Base-by-base conservation (phyloP, 2,888 invertebrate genomes). In the Hemithea aestivaria region DNA sequence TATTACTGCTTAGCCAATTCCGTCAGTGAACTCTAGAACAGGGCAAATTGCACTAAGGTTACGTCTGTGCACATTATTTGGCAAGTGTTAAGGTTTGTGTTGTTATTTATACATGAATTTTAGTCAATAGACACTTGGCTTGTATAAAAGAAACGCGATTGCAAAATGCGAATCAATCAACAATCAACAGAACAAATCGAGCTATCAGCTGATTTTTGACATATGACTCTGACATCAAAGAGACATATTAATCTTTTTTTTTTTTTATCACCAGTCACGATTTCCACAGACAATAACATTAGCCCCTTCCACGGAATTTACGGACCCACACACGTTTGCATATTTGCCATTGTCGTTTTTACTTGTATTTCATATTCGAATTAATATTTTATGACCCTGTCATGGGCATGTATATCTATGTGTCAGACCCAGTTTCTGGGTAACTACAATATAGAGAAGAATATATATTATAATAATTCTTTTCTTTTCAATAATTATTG, bases 1-100 rank as follows among this genome's bases (percentile, higher is more conserved):
- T 16, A 9, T 24, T 21, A 36, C 10, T 26, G 9, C n/a, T n/a
- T n/a, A n/a, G n/a, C n/a, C n/a, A n/a, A 16, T 16, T 16, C 3
- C 38, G 48, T 46, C 33, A 47, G 36, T 63, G 63, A 55, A 67
- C 71, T 69, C 38, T 65, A 61, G 31, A 56, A 52, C 56, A 56
- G 53, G 47, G 52, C 58, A 51, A 53, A 54, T 48, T 58, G 52
- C 54, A 57, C 32, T 59, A 67, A 48, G 65, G 74, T 80, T 73
- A 74, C 70, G 72, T 70, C 62, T 68, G 46, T 66, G 56, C 66
- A 73, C 78, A 84, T 83, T 70, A 82, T 81, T 85, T 85, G 85
- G 85, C 85, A 85, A 78, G 63, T 58, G 71, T 40, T 66, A 56
- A 50, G 56, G 55, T 59, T 58, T 51, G 50, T 53, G 58, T 62